phyloP scores from a whole-genome alignment of 2,113 vertebrate genomes.

The Pachypanchax playfairii region DNA sequence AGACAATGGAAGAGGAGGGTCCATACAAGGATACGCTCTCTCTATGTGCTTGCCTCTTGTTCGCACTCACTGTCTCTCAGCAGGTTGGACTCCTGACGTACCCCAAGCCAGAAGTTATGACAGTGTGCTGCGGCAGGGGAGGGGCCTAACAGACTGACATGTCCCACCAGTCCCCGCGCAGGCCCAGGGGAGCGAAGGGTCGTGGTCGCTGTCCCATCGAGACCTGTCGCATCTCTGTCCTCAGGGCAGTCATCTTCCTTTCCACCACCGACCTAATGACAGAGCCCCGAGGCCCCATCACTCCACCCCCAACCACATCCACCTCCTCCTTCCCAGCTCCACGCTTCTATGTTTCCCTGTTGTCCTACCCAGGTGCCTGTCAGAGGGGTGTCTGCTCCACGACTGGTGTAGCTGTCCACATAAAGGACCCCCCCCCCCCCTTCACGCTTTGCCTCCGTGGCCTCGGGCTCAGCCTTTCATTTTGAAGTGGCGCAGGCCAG shows the following conservation, averaged over 20 bases:
- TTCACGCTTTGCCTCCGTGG: slow-evolving; percentile 52
- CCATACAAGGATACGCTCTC: slow-evolving; percentile 38
- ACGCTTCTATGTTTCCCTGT: slow-evolving; percentile 53
- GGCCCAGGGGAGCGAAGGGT: slow-evolving; percentile 78
- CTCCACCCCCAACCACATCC: too few species aligned
- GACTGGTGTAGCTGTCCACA: slow-evolving; percentile 74
- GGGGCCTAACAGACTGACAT: slow-evolving; percentile 74
- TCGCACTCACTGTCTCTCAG: slow-evolving; percentile 35
- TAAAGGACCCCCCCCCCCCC: slow-evolving; percentile 50
- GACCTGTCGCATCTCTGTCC: slow-evolving; percentile 76
- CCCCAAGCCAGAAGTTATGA: slow-evolving; percentile 72
- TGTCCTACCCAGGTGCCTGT: slow-evolving; percentile 86
- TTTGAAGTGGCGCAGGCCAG: slow-evolving; percentile 73
- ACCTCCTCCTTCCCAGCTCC: slow-evolving; percentile 28
- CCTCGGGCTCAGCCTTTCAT: slow-evolving; percentile 78
- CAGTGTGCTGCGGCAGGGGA: slow-evolving; percentile 48
- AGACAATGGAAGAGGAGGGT: slow-evolving; percentile 67
- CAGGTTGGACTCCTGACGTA: slow-evolving; percentile 62
- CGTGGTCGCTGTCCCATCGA: slow-evolving; percentile 53
- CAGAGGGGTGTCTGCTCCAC: slow-evolving; percentile 70
- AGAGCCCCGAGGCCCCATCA: slow-evolving; percentile 79
- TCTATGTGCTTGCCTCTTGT: slow-evolving; percentile 28
- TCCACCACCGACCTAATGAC: slow-evolving; percentile 78
- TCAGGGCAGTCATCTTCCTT: slow-evolving; percentile 78
- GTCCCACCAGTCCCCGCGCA: slow-evolving; percentile 71